Evolutionary conservation across 2,113 vertebrate genomes (phyloP).

Genomic region (Podocnemis expansa): DNA sequence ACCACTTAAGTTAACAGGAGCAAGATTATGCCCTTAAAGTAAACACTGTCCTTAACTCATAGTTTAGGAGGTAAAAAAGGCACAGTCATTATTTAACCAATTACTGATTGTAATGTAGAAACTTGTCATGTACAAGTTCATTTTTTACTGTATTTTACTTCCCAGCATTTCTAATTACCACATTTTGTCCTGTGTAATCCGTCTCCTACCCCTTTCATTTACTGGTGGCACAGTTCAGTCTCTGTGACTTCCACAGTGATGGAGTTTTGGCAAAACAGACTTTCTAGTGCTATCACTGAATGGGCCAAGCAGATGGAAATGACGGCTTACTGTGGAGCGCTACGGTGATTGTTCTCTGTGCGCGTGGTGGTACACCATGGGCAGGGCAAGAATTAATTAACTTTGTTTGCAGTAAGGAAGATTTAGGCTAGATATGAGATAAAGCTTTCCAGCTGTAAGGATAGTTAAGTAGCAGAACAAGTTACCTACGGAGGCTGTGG

Average conservation of each 20-base stretch:
- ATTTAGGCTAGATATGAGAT: too few relatives aligned
- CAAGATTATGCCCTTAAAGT: background rate
- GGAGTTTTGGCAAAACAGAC: background rate
- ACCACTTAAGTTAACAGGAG: background rate
- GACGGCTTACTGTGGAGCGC: slow-evolving; percentile 60
- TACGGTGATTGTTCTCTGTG: background rate
- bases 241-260: slow-evolving; percentile 6
- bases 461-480: too few relatives aligned
- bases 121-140: background rate
- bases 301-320: slow-evolving; percentile 37
- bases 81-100: background rate
- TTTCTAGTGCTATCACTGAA: slow-evolving; percentile 54
- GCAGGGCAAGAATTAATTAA: too few relatives aligned
- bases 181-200: background rate
- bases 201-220: background rate
- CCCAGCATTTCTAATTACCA: background rate
- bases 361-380: too few relatives aligned
- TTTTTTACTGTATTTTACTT: background rate
- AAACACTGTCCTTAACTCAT: background rate
- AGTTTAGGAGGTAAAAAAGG: background rate
- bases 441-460: too few relatives aligned
- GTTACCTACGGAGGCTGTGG: too few relatives aligned
- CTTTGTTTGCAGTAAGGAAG: too few relatives aligned
- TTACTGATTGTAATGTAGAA: background rate
- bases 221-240: background rate